Conservation (phyloP, 64 coral and sea anemone species). For the Stylophora pistillata region DNA sequence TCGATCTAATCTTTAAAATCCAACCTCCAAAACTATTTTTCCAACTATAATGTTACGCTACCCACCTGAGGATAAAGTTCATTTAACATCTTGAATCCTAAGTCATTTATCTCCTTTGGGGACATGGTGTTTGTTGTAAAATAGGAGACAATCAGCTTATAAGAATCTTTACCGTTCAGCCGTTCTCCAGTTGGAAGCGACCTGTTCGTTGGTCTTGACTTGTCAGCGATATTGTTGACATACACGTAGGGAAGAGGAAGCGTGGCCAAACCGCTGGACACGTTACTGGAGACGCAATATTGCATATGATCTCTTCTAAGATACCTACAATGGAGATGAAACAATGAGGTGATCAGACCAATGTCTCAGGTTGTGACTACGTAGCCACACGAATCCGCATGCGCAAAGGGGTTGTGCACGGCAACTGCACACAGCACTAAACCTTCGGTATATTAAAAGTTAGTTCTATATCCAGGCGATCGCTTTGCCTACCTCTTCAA, state of each 20-base stretch:
- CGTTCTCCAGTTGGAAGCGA: constrained; percentile 73
- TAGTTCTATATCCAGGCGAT: too few relatives aligned
- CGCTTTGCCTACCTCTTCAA: too few relatives aligned
- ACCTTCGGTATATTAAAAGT: too few relatives aligned
- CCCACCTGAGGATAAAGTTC: constrained; percentile 68
- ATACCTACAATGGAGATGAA: constrained; percentile 46
- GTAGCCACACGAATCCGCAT: too few relatives aligned
- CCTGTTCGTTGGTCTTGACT: constrained; percentile 56
- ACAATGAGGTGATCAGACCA: not conserved
- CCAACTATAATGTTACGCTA: not conserved
- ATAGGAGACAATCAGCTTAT: constrained; percentile 41
- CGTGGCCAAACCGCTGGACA: constrained; percentile 80
- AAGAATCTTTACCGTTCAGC: constrained; percentile 68
- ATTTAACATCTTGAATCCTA: constrained; percentile 56
- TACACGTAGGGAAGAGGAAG: constrained; percentile 84
- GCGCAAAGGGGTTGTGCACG: too few relatives aligned
- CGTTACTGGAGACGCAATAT: constrained; percentile 67
- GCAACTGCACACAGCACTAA: too few relatives aligned
- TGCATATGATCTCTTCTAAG: constrained; percentile 39
- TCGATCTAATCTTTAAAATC: too few relatives aligned
- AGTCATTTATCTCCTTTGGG: constrained; percentile 44
- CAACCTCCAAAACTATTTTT: too few relatives aligned
- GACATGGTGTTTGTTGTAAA: constrained; percentile 66
- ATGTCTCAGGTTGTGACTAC: too few relatives aligned
- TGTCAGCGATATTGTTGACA: constrained; percentile 72